These are phyloP conservation scores for Sialia sialis DNA, from an alignment of 2,113 vertebrate genomes.

Conservation along the genomic window DNA sequence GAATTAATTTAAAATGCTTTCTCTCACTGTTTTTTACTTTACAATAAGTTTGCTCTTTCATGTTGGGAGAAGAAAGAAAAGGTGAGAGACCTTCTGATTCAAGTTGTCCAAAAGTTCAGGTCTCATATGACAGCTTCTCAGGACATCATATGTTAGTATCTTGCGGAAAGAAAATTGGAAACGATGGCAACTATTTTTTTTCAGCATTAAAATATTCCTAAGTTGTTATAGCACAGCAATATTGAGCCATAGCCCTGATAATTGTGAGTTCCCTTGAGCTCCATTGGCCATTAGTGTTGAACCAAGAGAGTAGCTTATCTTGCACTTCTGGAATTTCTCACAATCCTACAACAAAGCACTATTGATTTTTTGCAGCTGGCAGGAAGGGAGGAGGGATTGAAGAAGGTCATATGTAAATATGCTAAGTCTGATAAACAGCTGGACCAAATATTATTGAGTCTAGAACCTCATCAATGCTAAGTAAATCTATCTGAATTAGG, in stretches of 20 bases:
- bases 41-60: not conserved
- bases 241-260: not conserved
- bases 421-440: not conserved
- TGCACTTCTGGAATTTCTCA: constrained; percentile 63
- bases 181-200: not conserved
- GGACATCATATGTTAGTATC: not conserved
- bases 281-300: not conserved
- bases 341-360: constrained; percentile 49
- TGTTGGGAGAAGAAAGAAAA: not conserved
- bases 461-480: not conserved
- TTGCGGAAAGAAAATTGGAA: not conserved
- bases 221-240: not conserved
- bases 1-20: not conserved
- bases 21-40: not conserved
- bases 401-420: constrained; percentile 48
- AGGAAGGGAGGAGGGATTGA: not conserved
- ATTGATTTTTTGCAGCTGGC: constrained; percentile 45
- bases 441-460: not conserved
- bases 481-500: not conserved
- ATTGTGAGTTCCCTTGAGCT: constrained; percentile 32
- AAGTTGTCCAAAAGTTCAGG: not conserved
- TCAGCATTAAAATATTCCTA: not conserved
- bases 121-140: not conserved
- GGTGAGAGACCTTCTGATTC: not conserved
- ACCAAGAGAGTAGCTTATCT: constrained; percentile 1